Percentiles rank a stretch among this genome's conserved stretches.
These are phyloP conservation scores for Scaptomyza tumidula DNA, from an alignment of 2,888 invertebrate genomes.

Conservation along the genomic window DNA sequence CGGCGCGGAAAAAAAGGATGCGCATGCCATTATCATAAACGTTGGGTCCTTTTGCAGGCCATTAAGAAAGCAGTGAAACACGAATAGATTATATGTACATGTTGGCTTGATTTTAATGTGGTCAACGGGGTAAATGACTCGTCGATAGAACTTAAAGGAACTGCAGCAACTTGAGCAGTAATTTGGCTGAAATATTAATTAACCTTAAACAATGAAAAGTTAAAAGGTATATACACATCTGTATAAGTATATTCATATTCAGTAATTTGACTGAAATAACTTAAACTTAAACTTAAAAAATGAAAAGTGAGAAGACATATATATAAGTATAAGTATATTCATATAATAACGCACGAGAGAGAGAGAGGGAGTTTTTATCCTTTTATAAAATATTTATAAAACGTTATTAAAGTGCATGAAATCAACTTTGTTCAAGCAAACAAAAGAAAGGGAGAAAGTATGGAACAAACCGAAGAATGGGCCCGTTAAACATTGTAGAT, in stretches of 20 bases:
- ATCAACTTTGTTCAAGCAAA: conserved; percentile 32
- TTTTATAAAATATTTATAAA: conserved; percentile 56
- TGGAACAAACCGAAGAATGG: conserved; percentile 17
- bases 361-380: not conserved
- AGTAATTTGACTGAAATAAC: conserved; percentile 66
- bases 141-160: conserved; percentile 35
- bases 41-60: conserved; percentile 58
- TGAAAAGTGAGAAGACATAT: conserved; percentile 60
- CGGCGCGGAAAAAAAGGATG: conserved; percentile 34
- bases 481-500: conserved; percentile 76
- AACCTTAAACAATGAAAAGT: conserved; percentile 74
- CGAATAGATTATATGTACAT: not conserved
- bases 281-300: conserved; percentile 77
- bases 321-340: conserved; percentile 33
- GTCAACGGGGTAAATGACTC: conserved; percentile 52
- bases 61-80: conserved; percentile 63
- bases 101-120: conserved; percentile 37
- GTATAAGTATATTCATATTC: conserved; percentile 15
- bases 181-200: conserved; percentile 75
- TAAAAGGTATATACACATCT: conserved; percentile 45
- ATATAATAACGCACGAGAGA: conserved; percentile 53
- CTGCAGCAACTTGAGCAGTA: conserved; percentile 41
- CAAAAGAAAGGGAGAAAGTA: conserved; percentile 10
- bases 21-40: conserved; percentile 70
- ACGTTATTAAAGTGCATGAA: conserved; percentile 47